These are phyloP conservation scores for Drosophila koepferae DNA, from an alignment of 2,888 invertebrate species.

Conservation along the genomic window DNA sequence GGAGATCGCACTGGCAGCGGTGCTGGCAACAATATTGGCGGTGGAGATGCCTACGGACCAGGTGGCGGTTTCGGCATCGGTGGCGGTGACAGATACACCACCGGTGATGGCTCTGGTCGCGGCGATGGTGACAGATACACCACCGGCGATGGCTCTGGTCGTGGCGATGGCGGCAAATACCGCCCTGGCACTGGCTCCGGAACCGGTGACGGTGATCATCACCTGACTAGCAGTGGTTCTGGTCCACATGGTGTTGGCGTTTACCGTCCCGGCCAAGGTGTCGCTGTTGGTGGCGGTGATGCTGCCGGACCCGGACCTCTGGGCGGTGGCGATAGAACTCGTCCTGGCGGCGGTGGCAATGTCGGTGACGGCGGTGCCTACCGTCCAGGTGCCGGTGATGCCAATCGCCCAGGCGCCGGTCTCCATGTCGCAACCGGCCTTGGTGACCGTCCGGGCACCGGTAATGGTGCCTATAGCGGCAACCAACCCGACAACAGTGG, in stretches of 20 bases:
- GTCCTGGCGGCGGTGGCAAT: constrained; percentile 30
- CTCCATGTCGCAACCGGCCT: constrained; percentile 23
- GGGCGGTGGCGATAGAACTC: constrained; percentile 22
- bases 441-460: constrained; percentile 31
- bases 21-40: constrained; percentile 50
- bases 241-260: constrained; percentile 23
- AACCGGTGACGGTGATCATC: constrained; percentile 39
- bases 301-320: constrained; percentile 24
- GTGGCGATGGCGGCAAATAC: constrained; percentile 34
- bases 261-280: constrained; percentile 22
- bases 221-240: constrained; percentile 40
- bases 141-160: constrained; percentile 37
- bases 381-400: constrained; percentile 35
- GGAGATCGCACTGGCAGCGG: constrained; percentile 61
- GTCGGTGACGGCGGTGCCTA: constrained; percentile 29
- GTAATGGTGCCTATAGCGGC: constrained; percentile 22
- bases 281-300: constrained; percentile 30
- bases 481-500: constrained; percentile 31
- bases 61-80: constrained; percentile 50
- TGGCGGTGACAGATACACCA: constrained; percentile 24
- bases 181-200: constrained; percentile 35
- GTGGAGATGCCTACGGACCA: constrained; percentile 42
- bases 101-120: constrained; percentile 37
- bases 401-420: constrained; percentile 37
- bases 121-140: constrained; percentile 34